Percentiles rank a stretch among this genome's conserved stretches.
Evolutionary conservation across 1,140 invertebrate genomes (phyloP).

Genomic region (Rhagoletis pomonella): DNA sequence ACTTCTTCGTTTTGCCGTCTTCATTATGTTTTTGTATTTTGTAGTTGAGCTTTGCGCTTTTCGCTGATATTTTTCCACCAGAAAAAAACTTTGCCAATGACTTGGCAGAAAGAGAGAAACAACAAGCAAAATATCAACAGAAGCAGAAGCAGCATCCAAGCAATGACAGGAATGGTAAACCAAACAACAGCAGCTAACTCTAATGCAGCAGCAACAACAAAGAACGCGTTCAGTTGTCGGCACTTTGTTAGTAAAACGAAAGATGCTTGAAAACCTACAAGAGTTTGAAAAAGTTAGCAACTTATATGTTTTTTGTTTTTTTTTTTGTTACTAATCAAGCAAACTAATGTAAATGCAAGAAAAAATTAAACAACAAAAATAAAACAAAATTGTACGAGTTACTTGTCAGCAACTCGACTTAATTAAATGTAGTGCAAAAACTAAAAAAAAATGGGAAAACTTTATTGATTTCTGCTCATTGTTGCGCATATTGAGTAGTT

Average conservation of each 20-base stretch:
- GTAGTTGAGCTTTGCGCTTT: background rate
- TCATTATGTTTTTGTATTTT: background rate
- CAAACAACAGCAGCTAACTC: background rate
- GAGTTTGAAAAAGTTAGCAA: conserved; percentile 6
- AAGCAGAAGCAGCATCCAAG: background rate
- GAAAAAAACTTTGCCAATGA: background rate
- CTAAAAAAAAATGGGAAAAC: background rate
- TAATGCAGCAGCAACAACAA: background rate
- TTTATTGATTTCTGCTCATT: conserved; percentile 7
- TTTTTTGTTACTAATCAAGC: background rate
- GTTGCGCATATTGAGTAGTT: background rate
- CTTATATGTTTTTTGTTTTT: background rate
- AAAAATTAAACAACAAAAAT: background rate
- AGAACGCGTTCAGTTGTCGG: too few species aligned
- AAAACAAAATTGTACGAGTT: background rate
- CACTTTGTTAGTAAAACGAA: background rate
- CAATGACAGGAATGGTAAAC: background rate
- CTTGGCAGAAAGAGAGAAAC: background rate
- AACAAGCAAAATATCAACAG: background rate
- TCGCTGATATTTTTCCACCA: background rate
- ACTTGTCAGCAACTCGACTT: conserved; percentile 13
- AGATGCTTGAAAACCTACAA: background rate
- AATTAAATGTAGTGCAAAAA: conserved; percentile 1
- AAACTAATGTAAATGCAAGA: conserved; percentile 8
- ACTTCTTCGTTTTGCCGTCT: background rate